Percentiles rank a stretch among this genome's conserved stretches.
Evolutionary conservation across 2,888 invertebrate species (phyloP).

Genomic region (Apotomis turbidana): DNA sequence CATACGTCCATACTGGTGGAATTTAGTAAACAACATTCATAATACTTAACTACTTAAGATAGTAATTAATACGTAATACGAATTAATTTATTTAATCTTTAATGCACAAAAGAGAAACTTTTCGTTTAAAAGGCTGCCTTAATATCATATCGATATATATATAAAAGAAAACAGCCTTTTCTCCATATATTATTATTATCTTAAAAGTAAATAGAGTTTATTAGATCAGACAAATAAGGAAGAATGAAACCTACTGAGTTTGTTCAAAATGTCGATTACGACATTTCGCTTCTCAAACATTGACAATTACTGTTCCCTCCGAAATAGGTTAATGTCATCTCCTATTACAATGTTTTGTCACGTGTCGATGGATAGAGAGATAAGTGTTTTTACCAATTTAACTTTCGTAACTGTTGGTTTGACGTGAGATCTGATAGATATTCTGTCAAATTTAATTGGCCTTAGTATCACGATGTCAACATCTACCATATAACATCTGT

Average conservation of each 20-base stretch:
- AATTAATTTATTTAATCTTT: no score
- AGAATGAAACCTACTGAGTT: constrained; percentile 6
- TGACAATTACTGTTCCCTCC: constrained; percentile 46
- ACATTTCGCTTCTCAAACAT: constrained; percentile 2
- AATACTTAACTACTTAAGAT: no score
- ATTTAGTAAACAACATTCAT: no score
- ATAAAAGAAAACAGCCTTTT: no score
- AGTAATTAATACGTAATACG: no score
- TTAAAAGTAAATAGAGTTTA: no score
- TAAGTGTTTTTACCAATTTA: constrained; percentile 45
- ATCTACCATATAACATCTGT: background rate
- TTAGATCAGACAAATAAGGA: no score
- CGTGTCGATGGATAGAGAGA: constrained; percentile 65
- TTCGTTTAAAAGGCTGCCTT: no score
- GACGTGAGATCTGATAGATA: constrained; percentile 34
- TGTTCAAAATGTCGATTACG: constrained; percentile 16
- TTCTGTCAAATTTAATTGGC: constrained; percentile 31
- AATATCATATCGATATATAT: no score
- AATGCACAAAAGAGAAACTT: no score
- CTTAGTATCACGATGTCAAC: background rate
- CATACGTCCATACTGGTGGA: no score
- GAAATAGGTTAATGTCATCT: constrained; percentile 77
- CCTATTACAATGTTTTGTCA: constrained; percentile 76
- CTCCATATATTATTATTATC: no score
- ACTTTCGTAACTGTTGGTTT: constrained; percentile 27